These are phyloP conservation scores for Apodemia hepburni DNA, from an alignment of 2,888 invertebrate species.

Conservation along the genomic window DNA sequence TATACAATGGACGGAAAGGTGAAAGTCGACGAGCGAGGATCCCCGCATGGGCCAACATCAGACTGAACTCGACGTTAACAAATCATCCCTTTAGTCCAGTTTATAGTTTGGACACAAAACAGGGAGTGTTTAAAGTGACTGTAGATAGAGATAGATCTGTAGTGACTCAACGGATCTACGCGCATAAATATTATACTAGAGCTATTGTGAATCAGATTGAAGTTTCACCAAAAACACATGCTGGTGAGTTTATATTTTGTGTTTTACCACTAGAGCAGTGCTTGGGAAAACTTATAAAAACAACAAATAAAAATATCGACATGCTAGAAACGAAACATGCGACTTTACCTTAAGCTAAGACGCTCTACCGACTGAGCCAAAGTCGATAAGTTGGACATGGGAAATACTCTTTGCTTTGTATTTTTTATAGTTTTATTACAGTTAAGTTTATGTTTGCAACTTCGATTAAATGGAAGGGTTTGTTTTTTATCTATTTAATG, in stretches of 20 bases:
- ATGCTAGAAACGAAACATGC: too few species aligned
- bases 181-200: constrained; percentile 70
- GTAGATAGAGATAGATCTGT: constrained; percentile 69
- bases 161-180: constrained; percentile 70
- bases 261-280: too few species aligned
- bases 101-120: constrained; percentile 67
- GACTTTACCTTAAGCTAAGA: too few species aligned
- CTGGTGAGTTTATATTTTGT: constrained; percentile 48
- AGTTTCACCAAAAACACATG: constrained; percentile 63
- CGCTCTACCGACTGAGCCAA: too few species aligned
- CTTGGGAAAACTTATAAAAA: too few species aligned
- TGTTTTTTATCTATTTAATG: too few species aligned
- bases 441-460: too few species aligned
- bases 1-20: constrained; percentile 79
- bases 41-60: constrained; percentile 80
- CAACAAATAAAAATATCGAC: too few species aligned
- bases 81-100: constrained; percentile 55
- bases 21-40: constrained; percentile 80
- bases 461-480: too few species aligned
- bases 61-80: constrained; percentile 66
- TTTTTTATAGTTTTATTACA: too few species aligned
- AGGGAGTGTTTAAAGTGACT: constrained; percentile 67
- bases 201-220: constrained; percentile 72
- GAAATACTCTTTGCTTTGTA: too few species aligned
- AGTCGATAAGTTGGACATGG: too few species aligned